Conservation (phyloP, 2,797 vertebrate genomes). For the Diplodus sargus region DNA sequence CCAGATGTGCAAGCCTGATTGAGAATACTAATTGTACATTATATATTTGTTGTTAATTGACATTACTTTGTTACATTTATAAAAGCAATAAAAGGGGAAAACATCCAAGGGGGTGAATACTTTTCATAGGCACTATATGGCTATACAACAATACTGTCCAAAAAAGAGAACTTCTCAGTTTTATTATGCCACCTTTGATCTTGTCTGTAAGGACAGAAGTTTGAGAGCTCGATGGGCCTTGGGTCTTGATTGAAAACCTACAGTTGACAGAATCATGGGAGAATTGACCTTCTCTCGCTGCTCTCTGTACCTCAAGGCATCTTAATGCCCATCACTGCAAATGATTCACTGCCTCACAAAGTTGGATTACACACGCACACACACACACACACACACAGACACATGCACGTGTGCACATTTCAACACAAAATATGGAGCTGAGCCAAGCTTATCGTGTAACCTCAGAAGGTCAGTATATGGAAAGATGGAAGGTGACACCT, state of each 20-base stretch:
- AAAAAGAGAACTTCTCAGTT: background rate
- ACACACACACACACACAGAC: background rate
- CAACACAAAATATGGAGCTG: background rate
- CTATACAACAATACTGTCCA: background rate
- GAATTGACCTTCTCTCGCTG: conserved; percentile 58
- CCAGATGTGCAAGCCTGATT: no score
- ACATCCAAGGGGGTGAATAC: no score
- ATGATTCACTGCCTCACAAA: conserved; percentile 61
- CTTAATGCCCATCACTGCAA: conserved; percentile 38
- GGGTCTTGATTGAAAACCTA: conserved; percentile 58
- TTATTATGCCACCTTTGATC: background rate
- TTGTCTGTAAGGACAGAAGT: background rate
- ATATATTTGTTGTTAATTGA: no score
- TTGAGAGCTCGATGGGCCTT: conserved; percentile 1
- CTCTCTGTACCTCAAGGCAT: conserved; percentile 56
- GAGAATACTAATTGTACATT: no score
- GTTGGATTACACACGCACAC: conserved; percentile 39
- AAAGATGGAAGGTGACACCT: conserved; percentile 77
- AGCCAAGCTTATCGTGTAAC: conserved; percentile 36
- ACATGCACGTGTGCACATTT: no score
- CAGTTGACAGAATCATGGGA: conserved; percentile 61
- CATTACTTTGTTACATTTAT: no score
- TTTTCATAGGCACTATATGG: no score
- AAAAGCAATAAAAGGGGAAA: no score
- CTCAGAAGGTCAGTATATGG: conserved; percentile 71